Conservation (phyloP, 2,888 invertebrate species). For the Ichneumoninae sp. region DNA sequence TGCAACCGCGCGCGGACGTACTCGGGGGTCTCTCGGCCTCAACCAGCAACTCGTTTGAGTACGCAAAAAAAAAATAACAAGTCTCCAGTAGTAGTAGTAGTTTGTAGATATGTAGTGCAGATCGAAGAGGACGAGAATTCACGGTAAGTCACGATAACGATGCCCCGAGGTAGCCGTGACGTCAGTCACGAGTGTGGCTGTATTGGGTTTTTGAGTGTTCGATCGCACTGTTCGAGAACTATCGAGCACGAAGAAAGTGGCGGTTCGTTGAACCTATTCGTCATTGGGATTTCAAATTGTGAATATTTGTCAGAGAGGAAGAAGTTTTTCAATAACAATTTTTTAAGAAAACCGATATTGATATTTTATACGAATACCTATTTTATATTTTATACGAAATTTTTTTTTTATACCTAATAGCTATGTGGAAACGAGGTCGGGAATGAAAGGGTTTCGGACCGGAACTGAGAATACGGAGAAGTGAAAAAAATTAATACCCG, state of each 20-base stretch:
- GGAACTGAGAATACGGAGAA: conserved; percentile 3
- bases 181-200: conserved; percentile 16
- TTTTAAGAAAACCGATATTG: not conserved
- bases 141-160: conserved; percentile 34
- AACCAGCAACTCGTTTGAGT: conserved; percentile 12
- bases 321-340: not conserved
- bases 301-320: not conserved
- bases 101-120: conserved; percentile 18
- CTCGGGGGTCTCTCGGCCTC: conserved; percentile 3
- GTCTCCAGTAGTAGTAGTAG: not conserved
- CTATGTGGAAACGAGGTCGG: not conserved
- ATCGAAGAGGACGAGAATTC: conserved; percentile 24
- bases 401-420: not conserved
- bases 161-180: conserved; percentile 32
- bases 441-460: not conserved
- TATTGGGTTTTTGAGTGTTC: conserved; percentile 8
- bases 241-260: conserved; percentile 35
- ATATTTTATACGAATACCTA: not conserved
- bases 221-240: conserved; percentile 22
- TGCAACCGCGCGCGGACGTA: conserved; percentile 6
- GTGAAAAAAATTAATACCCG: conserved; percentile 84
- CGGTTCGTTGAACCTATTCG: conserved; percentile 10
- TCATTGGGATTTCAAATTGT: not conserved
- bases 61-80: conserved; percentile 19
- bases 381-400: too few species aligned